These are phyloP conservation scores for Gallinago nigripennis DNA, from an alignment of 2,797 vertebrate species.

Conservation along the genomic window DNA sequence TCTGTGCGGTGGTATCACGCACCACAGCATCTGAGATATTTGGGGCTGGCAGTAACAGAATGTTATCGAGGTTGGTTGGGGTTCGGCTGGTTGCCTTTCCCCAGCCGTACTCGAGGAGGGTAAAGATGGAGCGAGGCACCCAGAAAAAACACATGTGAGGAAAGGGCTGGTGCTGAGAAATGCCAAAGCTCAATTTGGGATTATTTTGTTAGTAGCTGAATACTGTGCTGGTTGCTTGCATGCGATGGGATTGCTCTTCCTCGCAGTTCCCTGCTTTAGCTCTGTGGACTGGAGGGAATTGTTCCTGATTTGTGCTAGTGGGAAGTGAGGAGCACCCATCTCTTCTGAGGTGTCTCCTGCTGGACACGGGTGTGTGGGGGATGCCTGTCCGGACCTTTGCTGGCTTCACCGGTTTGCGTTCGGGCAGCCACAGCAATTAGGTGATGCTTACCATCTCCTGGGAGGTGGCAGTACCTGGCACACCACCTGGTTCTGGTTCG, in stretches of 20 bases:
- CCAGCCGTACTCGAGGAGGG: fast-evolving
- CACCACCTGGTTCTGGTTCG: background rate
- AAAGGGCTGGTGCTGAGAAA: background rate
- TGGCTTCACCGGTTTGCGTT: background rate
- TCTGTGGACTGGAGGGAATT: background rate
- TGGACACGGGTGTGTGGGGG: background rate
- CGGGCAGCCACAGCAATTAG: background rate
- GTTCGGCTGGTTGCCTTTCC: background rate
- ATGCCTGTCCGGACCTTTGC: background rate
- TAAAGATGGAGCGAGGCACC: fast-evolving
- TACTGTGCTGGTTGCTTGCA: background rate
- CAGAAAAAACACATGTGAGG: background rate
- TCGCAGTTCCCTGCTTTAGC: background rate
- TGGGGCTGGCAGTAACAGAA: background rate
- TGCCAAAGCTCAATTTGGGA: background rate
- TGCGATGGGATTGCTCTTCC: background rate
- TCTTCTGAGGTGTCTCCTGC: background rate
- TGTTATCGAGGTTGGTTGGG: background rate
- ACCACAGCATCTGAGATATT: background rate
- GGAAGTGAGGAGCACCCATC: background rate
- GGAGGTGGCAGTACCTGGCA: background rate
- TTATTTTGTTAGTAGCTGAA: background rate
- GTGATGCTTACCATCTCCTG: background rate
- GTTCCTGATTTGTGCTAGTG: background rate
- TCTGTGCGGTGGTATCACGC: background rate